Conservation (phyloP, 2,888 invertebrate genomes). For the Callimorpha dominula region DNA sequence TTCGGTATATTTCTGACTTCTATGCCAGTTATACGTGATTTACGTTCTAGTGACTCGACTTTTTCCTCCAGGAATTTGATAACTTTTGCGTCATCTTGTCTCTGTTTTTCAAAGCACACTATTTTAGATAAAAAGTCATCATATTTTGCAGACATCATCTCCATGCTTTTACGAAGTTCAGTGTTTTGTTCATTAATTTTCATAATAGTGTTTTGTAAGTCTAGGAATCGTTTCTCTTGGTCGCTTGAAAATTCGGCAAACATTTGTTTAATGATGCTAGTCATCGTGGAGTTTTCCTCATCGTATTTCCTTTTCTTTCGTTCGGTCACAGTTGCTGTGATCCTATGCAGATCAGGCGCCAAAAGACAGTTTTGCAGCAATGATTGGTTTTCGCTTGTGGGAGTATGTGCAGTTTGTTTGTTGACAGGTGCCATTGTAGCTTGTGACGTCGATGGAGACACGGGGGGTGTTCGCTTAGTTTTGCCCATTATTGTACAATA, state of each 20-base stretch:
- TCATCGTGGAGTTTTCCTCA: not conserved
- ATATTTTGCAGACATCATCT: not conserved
- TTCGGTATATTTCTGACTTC: conserved; percentile 5
- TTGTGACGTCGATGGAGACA: not conserved
- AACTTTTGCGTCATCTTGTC: not conserved
- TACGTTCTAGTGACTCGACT: not conserved
- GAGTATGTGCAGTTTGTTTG: not conserved
- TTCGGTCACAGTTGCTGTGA: not conserved
- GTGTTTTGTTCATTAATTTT: not conserved
- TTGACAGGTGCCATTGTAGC: not conserved
- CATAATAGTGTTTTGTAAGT: not conserved
- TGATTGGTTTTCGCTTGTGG: not conserved
- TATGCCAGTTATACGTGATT: not conserved
- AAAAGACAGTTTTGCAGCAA: not conserved
- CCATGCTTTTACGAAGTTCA: not conserved
- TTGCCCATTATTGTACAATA: not conserved
- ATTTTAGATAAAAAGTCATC: conserved; percentile 6
- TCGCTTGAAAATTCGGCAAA: not conserved
- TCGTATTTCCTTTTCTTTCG: not conserved
- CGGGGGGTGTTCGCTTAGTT: not conserved
- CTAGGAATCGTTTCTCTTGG: not conserved
- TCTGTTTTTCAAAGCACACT: not conserved
- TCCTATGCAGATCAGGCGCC: not conserved
- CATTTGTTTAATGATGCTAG: not conserved
- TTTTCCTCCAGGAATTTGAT: not conserved